Evolutionary conservation across 2,888 invertebrate species (phyloP).

Genomic region (Hypomecis punctinalis): DNA sequence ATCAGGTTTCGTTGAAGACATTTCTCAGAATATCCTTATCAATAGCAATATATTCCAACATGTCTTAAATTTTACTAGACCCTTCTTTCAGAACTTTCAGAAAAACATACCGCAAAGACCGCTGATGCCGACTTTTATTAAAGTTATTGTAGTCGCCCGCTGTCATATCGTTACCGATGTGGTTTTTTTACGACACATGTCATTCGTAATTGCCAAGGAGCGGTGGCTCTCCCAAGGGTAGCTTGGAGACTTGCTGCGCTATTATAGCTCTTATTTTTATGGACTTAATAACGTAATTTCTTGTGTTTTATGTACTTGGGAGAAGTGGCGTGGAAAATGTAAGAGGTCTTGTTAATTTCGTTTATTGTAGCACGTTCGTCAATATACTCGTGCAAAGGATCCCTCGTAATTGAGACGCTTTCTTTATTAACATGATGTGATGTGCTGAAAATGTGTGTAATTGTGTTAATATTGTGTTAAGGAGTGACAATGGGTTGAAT

Average conservation of each 20-base stretch:
- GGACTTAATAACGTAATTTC: conserved; percentile 45
- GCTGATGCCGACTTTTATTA: conserved; percentile 55
- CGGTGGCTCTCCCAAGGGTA: conserved; percentile 58
- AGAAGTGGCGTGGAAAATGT: conserved; percentile 45
- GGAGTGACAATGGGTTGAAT: background rate
- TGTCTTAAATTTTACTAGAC: background rate
- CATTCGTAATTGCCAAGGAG: conserved; percentile 75
- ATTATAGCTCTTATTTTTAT: conserved; percentile 57
- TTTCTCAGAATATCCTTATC: background rate
- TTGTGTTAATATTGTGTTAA: conserved; percentile 4
- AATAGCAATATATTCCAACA: too few relatives aligned
- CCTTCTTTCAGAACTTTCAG: conserved; percentile 19
- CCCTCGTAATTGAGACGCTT: conserved; percentile 20
- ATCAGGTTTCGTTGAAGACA: background rate
- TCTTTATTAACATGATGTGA: conserved; percentile 27
- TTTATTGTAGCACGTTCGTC: conserved; percentile 41
- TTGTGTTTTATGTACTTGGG: conserved; percentile 52
- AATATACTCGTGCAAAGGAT: conserved; percentile 21
- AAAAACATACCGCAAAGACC: conserved; percentile 46
- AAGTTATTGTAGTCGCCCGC: conserved; percentile 61
- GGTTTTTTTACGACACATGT: conserved; percentile 74
- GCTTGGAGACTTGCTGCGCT: conserved; percentile 52
- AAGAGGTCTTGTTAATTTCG: conserved; percentile 45
- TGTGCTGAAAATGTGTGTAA: conserved; percentile 16
- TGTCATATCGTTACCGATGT: conserved; percentile 58